Conservation (phyloP, 2,888 invertebrate genomes). For the Macaria notata region DNA sequence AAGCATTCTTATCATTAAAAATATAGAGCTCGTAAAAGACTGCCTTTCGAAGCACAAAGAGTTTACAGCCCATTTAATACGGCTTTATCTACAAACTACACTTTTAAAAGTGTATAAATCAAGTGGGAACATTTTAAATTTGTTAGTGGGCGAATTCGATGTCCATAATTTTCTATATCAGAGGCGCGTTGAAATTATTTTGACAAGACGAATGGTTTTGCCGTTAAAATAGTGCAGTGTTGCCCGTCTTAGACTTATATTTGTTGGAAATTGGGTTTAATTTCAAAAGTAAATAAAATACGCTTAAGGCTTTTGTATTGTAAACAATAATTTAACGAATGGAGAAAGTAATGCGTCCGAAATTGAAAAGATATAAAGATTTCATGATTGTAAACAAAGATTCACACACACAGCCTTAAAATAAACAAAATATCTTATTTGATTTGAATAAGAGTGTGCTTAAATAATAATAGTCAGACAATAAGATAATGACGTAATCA, state of each 20-base stretch:
- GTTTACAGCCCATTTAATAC: conserved; percentile 16
- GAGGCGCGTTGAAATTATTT: conserved; percentile 41
- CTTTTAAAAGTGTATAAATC: conserved; percentile 33
- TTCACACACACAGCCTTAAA: too few species aligned
- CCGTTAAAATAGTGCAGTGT: conserved; percentile 17
- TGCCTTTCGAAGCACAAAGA: conserved; percentile 16
- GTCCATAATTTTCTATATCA: conserved; percentile 35
- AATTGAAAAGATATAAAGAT: too few species aligned
- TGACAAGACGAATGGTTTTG: conserved; percentile 47
- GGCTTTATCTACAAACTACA: conserved; percentile 24
- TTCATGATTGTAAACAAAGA: too few species aligned
- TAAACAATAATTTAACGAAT: too few species aligned
- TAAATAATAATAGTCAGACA: too few species aligned
- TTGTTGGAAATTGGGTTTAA: too few species aligned
- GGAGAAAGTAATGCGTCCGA: too few species aligned
- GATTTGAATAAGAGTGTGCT: too few species aligned
- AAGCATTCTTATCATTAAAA: conserved; percentile 16
- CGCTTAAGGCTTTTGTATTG: too few species aligned
- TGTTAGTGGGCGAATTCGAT: conserved; percentile 31
- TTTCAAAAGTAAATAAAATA: too few species aligned
- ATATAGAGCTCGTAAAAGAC: conserved; percentile 17
- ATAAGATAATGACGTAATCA: too few species aligned
- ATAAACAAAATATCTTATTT: too few species aligned
- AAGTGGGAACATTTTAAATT: conserved; percentile 23
- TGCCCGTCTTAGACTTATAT: conserved; percentile 2